phyloP scores from a whole-genome alignment of 2,797 vertebrate genomes.

The Parambassis ranga region DNA sequence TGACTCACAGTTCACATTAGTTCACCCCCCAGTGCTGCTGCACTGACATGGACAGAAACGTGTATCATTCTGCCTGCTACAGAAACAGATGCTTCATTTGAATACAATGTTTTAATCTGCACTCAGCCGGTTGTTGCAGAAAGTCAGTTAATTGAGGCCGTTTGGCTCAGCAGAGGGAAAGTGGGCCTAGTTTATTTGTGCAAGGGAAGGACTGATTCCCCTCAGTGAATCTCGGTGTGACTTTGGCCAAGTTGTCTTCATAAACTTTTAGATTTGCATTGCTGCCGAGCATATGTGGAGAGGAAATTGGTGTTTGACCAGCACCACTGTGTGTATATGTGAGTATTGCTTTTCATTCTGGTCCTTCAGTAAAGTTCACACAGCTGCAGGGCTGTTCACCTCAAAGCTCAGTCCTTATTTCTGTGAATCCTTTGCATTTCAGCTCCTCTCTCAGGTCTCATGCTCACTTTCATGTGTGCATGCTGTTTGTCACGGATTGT shows the following conservation, averaged over 20 bases:
- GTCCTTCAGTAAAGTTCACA: slow-evolving; percentile 47
- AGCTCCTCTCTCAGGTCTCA: slow-evolving; percentile 7
- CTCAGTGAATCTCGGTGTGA: slow-evolving; percentile 54
- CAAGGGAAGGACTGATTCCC: slow-evolving; percentile 35
- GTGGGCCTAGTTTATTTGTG: slow-evolving; percentile 43
- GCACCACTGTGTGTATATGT: slow-evolving; percentile 18
- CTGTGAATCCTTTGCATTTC: slow-evolving; percentile 29
- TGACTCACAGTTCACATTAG: slow-evolving; percentile 64
- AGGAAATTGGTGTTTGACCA: slow-evolving; percentile 66
- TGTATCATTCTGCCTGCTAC: slow-evolving; percentile 18
- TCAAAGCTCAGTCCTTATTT: slow-evolving; percentile 35
- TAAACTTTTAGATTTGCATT: slow-evolving; percentile 59
- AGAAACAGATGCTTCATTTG: slow-evolving; percentile 59
- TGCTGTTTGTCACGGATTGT: slow-evolving; percentile 65
- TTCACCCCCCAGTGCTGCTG: slow-evolving; percentile 37
- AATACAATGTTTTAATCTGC: slow-evolving; percentile 48
- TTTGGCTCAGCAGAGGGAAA: slow-evolving; percentile 30
- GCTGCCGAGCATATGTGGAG: slow-evolving; percentile 49
- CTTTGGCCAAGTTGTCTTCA: slow-evolving; percentile 50
- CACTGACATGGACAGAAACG: slow-evolving; percentile 13
- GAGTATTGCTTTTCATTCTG: slow-evolving; percentile 31
- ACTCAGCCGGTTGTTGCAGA: slow-evolving; percentile 32
- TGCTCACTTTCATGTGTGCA: slow-evolving; percentile 42
- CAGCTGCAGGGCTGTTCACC: slow-evolving; percentile 26
- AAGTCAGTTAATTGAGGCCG: slow-evolving; percentile 61